Percentiles rank a stretch among this genome's conserved stretches.
Evolutionary conservation across 2,797 vertebrate species (phyloP).

Genomic region (Gephyroberyx darwinii): DNA sequence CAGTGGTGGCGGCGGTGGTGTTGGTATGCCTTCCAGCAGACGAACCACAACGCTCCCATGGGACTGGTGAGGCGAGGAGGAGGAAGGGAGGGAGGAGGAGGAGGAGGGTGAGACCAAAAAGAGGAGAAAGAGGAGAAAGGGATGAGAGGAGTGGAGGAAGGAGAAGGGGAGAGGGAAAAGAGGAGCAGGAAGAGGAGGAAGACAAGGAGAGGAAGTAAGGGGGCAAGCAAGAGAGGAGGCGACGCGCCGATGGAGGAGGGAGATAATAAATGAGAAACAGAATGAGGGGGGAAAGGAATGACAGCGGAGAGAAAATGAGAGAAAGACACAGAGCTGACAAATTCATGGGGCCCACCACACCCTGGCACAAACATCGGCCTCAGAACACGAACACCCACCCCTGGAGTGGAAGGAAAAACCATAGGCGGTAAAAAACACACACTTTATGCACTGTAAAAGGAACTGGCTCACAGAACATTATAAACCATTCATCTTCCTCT

Average conservation of each 20-base stretch:
- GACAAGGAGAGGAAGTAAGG: slow-evolving; percentile 34
- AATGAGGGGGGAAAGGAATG: slow-evolving; percentile 52
- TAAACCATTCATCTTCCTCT: slow-evolving; percentile 75
- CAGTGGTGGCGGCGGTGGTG: slow-evolving; percentile 80
- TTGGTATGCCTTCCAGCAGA: slow-evolving; percentile 82
- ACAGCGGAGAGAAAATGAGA: slow-evolving; percentile 60
- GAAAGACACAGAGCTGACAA: slow-evolving; percentile 73
- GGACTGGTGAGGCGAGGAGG: slow-evolving; percentile 72
- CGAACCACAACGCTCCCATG: slow-evolving; percentile 79
- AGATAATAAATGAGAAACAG: slow-evolving; percentile 74
- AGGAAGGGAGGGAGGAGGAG: slow-evolving; percentile 25
- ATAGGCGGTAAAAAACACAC: slow-evolving; percentile 76
- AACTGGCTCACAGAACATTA: slow-evolving; percentile 69
- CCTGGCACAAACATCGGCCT: slow-evolving; percentile 71
- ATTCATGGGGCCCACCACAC: slow-evolving; percentile 76
- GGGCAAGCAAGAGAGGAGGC: slow-evolving; percentile 19
- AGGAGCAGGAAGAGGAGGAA: slow-evolving; percentile 27
- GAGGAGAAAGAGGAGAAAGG: slow-evolving; percentile 2
- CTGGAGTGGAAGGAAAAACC: slow-evolving; percentile 76
- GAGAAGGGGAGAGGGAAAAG: slow-evolving; percentile 22
- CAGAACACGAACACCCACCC: slow-evolving; percentile 73
- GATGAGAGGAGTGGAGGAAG: slow-evolving; percentile 11
- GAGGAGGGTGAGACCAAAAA: neutral
- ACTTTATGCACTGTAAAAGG: slow-evolving; percentile 79
- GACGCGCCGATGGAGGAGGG: slow-evolving; percentile 42